Base-by-base conservation (phyloP, 2,113 vertebrate genomes). In the Scolopax mira region DNA sequence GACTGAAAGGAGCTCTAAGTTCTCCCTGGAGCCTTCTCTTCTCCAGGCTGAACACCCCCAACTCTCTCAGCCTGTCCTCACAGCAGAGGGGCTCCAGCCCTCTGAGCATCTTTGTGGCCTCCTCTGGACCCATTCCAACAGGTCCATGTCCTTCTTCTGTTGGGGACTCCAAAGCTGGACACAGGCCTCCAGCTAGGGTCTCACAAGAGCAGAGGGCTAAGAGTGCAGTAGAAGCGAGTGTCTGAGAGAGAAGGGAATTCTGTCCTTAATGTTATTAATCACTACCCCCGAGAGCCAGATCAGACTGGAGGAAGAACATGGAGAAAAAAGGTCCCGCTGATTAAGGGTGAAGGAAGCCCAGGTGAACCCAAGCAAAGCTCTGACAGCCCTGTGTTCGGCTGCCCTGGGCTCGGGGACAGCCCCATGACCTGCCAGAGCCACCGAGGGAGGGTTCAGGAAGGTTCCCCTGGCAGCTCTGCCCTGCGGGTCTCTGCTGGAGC, bases 341-440 rank as follows among this genome's bases (percentile, higher is more conserved):
- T 1, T 39, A 57, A 74, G n/a, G 27, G 11, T 70, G 37, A 89
- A 7, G 49, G 42, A 62, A 52, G 24, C 13, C 18, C 55, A 49
- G 28, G 13, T 39, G 39, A 67, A 67, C 6, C 5, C 30, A 51
- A 79, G 19, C 0, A 3, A 81, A 74, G 25, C 48, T 74, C 46
- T 28, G 44, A 52, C 70, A 80, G 28, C 27, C 41, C 70, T 5
- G 4, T 0, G 1, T 6, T 57, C 8, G 2, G 0, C 7, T 70
- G 8, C 5, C 10, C 10, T 0, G 9, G 16, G 17, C 22, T 66
- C 11, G 22, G 37, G 57, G 58, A 14, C 37, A 70, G 41, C 31
- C 16, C 13, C 3, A 4, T 2, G 8, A 5, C 39, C 44, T 72
- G 11, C 27, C 30, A 44, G n/a, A 65, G 9, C 37, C 24, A 58